phyloP scores from a whole-genome alignment of 2,113 vertebrate species.

The Mellivora capensis region DNA sequence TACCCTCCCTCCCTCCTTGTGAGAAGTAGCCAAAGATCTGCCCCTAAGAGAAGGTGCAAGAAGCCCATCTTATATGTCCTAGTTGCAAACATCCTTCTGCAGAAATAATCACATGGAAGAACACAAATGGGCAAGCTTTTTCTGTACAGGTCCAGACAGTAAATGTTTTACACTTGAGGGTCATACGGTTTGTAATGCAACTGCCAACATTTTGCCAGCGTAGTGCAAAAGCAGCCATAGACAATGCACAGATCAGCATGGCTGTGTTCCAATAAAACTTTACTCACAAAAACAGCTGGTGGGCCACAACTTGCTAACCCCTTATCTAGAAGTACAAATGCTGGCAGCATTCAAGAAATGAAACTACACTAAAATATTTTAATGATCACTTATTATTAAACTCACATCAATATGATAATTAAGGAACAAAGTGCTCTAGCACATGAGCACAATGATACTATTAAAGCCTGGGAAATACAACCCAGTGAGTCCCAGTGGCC shows the following conservation, averaged over 20 bases:
- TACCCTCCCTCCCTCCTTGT: neutral
- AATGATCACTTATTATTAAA: slow-evolving; percentile 26
- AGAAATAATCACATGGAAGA: neutral
- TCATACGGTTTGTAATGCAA: neutral
- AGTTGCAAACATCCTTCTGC: neutral
- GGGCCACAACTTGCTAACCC: neutral
- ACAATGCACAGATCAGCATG: neutral
- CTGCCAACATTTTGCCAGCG: neutral
- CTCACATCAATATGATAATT: neutral
- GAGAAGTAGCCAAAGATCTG: neutral
- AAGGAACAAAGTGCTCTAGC: neutral
- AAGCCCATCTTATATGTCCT: neutral
- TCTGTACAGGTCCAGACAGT: neutral
- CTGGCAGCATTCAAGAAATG: neutral
- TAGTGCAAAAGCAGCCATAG: neutral
- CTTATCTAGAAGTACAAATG: neutral
- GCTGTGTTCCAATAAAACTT: neutral
- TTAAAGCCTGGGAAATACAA: neutral
- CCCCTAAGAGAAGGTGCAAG: neutral
- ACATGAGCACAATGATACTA: neutral
- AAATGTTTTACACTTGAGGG: neutral
- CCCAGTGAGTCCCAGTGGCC: neutral
- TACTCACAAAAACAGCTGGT: neutral
- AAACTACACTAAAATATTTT: slow-evolving; percentile 4
- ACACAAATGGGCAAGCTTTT: neutral